Base-by-base conservation (phyloP, 2,797 vertebrate genomes). In the Molossus alvarezi region DNA sequence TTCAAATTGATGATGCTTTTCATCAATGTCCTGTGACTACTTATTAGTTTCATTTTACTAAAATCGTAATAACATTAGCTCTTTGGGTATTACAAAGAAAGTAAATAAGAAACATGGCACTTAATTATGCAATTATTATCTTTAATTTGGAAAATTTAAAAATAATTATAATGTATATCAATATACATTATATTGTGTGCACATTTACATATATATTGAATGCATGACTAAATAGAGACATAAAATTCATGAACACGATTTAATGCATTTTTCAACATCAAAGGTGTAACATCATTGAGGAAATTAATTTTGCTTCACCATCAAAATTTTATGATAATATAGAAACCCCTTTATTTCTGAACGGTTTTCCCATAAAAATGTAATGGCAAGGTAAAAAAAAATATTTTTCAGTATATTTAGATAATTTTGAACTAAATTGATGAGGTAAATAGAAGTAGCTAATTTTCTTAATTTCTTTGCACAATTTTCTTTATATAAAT, bases 1-100 rank as follows among this genome's bases (percentile, higher is more conserved):
- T 91, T 80, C 25, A 81, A 94, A 51, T 1, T 80, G 58, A 94
- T n/a, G 65, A 94, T n/a, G 71, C 10, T 55, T 58, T 86, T 93
- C 53, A 95, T 80, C 53, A 41, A 23, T 33, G 67, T 76, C n/a
- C 20, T 12, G 0, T 37, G 65, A 60, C n/a, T 94, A 45, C 17
- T 88, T 69, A 57, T 85, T 90, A 83, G 14, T 86, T 96, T 67
- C 9, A 80, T 84, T 90, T 91, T 90, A 41, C 14, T 62, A 27
- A 93, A 95, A 90, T 90, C 72, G n/a, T 90, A 83, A 75, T 65
- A 87, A 71, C 20, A 72, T 33, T 14, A 72, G 21, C 1, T 85
- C 4, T 45, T 79, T 84, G 45, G 9, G 1, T 86, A 83, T 65
- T 77, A 76, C 55, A 64, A 64, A 87, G 21, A 90, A 91, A 18